Base-by-base conservation (phyloP, 2,113 vertebrate species). In the Toxotes jaculatrix region DNA sequence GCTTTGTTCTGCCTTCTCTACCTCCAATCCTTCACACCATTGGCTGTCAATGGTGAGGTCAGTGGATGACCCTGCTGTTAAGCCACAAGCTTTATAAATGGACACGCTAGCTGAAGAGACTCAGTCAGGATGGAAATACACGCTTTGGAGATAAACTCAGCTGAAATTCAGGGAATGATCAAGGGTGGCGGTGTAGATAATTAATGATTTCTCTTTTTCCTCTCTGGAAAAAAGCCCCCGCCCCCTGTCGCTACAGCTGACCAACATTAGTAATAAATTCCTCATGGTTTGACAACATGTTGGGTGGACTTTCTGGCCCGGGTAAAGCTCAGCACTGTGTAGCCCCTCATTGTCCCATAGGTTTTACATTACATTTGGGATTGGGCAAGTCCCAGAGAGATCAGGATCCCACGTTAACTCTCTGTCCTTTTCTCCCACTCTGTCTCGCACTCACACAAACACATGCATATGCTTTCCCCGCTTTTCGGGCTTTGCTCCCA, bases 211-310 rank as follows among this genome's bases (percentile, higher is more conserved):
- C 23, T 87, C 64, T 89, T 85, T 93, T 89, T 60, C 78, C 53
- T 17, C 0, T 53, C 66, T 91, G 89, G 81, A 89, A 86, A 88
- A 84, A 88, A 49, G 21, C 38, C 68, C 68, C 47, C 31, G 8
- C 78, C 68, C 68, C 77, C 85, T 7, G 74, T 70, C 63, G 78
- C 85, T 92, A 92, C 95, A 95, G 92, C 92, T 95, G 94, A 95
- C 92, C 91, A 92, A 90, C 93, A 94, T 94, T 94, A 94, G 93
- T 95, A 95, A 95, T 93, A 94, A 93, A 94, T 95, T 95, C 92
- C 92, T 94, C 90, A 90, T 92, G 91, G 79, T 92, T 92, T 94
- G 95, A 93, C 92, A 94, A 94, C 89, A 91, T 89, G 93, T 89
- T 90, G 83, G 89, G 87, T 89, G 89, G 91, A 91, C 92, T 91